Evolutionary conservation across 2,888 invertebrate genomes (phyloP).

Genomic region (Embidobia sp.): DNA sequence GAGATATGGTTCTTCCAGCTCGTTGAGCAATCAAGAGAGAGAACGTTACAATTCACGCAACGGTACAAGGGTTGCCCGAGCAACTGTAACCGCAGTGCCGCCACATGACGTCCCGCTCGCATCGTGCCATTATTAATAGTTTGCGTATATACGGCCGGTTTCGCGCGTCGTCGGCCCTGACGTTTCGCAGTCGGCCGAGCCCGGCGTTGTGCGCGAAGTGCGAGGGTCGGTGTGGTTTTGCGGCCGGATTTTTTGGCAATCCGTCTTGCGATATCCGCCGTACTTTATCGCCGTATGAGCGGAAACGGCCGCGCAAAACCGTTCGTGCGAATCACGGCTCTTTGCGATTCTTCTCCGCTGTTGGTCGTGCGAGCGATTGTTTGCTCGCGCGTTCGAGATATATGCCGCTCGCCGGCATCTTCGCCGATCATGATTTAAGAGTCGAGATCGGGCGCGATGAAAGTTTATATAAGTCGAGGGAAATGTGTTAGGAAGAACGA

Average conservation of each 20-base stretch:
- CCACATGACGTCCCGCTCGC: slow-evolving; percentile 65
- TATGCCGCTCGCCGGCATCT: slow-evolving; percentile 22
- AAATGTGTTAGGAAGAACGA: too few relatives aligned
- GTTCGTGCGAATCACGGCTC: slow-evolving; percentile 57
- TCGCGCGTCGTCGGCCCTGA: slow-evolving; percentile 66
- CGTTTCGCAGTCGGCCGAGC: slow-evolving; percentile 64
- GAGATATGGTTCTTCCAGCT: slow-evolving; percentile 79
- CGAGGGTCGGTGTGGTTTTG: slow-evolving; percentile 50
- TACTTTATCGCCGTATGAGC: slow-evolving; percentile 50
- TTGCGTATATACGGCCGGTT: slow-evolving; percentile 65
- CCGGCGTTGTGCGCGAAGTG: slow-evolving; percentile 45
- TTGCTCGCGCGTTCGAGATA: slow-evolving; percentile 37
- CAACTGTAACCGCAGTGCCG: slow-evolving; percentile 70
- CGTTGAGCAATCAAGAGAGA: slow-evolving; percentile 74
- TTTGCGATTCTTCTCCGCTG: slow-evolving; percentile 53
- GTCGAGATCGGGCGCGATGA: not conserved
- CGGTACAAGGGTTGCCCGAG: slow-evolving; percentile 72
- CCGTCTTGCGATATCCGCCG: slow-evolving; percentile 59
- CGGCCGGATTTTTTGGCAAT: slow-evolving; percentile 60
- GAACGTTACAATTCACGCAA: slow-evolving; percentile 70
- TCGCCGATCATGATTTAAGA: slow-evolving; percentile 37
- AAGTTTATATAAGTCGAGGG: not conserved
- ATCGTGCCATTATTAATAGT: slow-evolving; percentile 68
- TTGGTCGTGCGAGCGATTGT: slow-evolving; percentile 49
- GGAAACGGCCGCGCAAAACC: slow-evolving; percentile 56